phyloP scores from a whole-genome alignment of 2,113 vertebrate genomes.

The Arothron firmamentum region DNA sequence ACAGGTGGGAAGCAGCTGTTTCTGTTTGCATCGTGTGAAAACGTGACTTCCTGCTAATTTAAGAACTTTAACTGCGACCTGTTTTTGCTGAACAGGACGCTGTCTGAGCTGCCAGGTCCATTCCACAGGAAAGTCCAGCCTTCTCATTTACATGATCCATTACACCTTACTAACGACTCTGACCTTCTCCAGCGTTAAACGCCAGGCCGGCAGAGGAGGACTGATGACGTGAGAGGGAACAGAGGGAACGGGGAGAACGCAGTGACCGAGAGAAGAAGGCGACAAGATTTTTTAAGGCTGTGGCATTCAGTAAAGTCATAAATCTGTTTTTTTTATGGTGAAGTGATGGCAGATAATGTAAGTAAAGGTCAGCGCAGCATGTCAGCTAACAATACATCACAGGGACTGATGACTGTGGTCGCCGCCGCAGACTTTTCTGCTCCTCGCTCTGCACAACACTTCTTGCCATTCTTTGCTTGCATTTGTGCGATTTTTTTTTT shows the following conservation, averaged over 20 bases:
- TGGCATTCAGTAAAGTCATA: constrained; percentile 67
- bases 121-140: constrained; percentile 42
- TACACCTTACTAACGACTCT: constrained; percentile 62
- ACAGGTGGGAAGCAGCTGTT: too few relatives aligned
- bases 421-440: not conserved
- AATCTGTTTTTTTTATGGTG: constrained; percentile 67
- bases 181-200: constrained; percentile 65
- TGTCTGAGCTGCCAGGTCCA: constrained; percentile 19
- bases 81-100: too few relatives aligned
- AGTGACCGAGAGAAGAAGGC: constrained; percentile 51
- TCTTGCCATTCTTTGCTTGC: not conserved
- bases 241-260: constrained; percentile 1
- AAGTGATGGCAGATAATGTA: constrained; percentile 69
- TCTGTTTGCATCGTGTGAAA: too few relatives aligned
- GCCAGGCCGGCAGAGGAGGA: constrained; percentile 22
- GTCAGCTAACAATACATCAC: constrained; percentile 63
- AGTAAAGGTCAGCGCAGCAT: constrained; percentile 66
- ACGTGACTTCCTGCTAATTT: too few relatives aligned
- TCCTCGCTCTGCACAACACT: constrained; percentile 8
- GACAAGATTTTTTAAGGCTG: constrained; percentile 58
- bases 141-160: constrained; percentile 61
- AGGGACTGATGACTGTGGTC: constrained; percentile 48
- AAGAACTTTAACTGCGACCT: too few relatives aligned
- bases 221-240: constrained; percentile 9
- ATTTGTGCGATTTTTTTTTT: not conserved